phyloP scores from a whole-genome alignment of 2,113 vertebrate species.

The Saccopteryx leptura region DNA sequence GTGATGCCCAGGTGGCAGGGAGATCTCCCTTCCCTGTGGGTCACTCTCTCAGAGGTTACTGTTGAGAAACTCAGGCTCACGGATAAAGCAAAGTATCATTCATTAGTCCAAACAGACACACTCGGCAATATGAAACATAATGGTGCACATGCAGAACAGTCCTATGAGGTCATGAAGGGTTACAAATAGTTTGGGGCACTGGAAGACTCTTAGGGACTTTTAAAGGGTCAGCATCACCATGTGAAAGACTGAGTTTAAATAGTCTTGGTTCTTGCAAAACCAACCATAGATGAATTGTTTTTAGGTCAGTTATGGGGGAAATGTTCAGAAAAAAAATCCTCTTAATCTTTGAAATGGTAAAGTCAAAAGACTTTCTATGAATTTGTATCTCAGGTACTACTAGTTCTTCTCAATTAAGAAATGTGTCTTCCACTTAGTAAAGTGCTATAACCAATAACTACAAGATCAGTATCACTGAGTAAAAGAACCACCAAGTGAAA shows the following conservation, averaged over 20 bases:
- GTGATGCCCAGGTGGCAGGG: not conserved
- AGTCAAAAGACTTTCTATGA: not conserved
- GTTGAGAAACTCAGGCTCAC: not conserved
- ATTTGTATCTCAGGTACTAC: not conserved
- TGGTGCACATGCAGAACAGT: not conserved
- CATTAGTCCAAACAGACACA: not conserved
- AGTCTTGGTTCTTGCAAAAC: not conserved
- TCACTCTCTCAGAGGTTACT: not conserved
- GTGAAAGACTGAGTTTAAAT: not conserved
- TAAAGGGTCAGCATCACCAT: not conserved
- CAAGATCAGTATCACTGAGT: constrained; percentile 13
- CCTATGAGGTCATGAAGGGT: not conserved
- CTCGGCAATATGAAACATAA: not conserved
- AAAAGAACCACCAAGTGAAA: not conserved
- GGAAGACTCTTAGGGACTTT: not conserved
- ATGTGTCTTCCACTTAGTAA: not conserved
- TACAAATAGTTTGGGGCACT: not conserved
- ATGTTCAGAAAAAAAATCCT: not conserved
- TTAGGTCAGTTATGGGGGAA: not conserved
- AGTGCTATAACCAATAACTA: not conserved
- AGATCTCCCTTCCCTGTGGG: not conserved
- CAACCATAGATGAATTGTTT: not conserved
- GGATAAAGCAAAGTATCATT: not conserved
- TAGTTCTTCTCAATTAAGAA: constrained; percentile 43
- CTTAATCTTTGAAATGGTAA: not conserved